These are phyloP conservation scores for Guaruba guarouba DNA, from an alignment of 2,113 vertebrate genomes.

Conservation along the genomic window DNA sequence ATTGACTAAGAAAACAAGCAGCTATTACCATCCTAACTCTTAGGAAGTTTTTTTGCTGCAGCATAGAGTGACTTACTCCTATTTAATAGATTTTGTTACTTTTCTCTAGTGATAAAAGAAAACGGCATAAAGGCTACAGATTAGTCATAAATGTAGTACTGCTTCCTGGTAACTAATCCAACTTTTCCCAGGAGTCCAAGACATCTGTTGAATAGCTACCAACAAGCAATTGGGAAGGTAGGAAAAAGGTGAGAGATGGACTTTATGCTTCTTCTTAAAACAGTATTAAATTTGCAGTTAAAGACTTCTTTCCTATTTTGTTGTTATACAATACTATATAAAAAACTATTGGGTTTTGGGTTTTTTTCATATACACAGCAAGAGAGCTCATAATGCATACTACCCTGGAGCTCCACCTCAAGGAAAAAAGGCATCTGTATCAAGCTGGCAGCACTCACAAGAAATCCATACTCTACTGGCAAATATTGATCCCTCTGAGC, in stretches of 20 bases:
- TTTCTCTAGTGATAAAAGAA: background rate
- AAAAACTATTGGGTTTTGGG: background rate
- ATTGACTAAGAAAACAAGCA: background rate
- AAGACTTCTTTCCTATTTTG: background rate
- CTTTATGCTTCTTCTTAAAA: background rate
- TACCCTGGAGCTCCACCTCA: slow-evolving; percentile 9
- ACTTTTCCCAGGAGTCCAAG: background rate
- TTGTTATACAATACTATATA: background rate
- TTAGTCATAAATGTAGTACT: background rate
- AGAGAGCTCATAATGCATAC: background rate
- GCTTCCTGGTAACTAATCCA: background rate
- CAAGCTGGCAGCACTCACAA: background rate
- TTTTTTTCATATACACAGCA: background rate
- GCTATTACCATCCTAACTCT: background rate
- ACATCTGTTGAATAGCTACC: background rate
- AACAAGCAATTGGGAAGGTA: background rate
- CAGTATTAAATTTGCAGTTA: background rate
- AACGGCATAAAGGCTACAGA: background rate
- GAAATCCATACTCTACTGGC: slow-evolving; percentile 18
- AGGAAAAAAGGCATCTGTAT: background rate
- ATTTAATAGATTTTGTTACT: background rate
- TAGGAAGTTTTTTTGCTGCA: background rate
- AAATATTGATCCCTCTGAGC: slow-evolving; percentile 36
- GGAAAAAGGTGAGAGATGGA: background rate
- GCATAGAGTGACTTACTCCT: background rate